Evolutionary conservation across 2,888 invertebrate genomes (phyloP).

Genomic region (Tenthredo amoena): DNA sequence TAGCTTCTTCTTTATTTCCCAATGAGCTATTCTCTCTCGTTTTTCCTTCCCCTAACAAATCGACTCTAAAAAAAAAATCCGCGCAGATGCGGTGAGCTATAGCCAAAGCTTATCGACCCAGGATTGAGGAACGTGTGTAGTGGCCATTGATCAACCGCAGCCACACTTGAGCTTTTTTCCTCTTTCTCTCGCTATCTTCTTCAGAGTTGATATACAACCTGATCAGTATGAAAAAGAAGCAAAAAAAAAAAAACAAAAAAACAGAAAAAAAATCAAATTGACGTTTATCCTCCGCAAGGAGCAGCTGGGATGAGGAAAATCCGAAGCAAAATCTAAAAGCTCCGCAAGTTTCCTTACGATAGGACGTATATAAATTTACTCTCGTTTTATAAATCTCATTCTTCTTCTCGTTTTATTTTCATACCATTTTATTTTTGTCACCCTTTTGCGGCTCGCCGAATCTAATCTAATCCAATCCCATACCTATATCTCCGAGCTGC

Average conservation of each 20-base stretch:
- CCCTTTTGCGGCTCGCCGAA: not conserved
- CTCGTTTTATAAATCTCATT: not conserved
- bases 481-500: not conserved
- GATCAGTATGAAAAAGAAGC: not conserved
- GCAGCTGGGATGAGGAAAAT: not conserved
- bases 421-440: not conserved
- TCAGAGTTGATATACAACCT: not conserved
- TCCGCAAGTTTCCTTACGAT: not conserved
- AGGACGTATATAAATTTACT: too few relatives aligned
- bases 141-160: conserved; percentile 32
- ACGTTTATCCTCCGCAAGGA: not conserved
- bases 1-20: not conserved
- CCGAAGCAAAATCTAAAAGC: not conserved
- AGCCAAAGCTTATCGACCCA: not conserved
- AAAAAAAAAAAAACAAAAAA: not conserved
- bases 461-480: conserved; percentile 21
- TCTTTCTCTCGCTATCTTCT: not conserved
- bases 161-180: conserved; percentile 1
- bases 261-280: not conserved
- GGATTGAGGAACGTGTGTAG: conserved; percentile 32
- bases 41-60: not conserved
- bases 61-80: not conserved
- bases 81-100: conserved; percentile 18
- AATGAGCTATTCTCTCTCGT: not conserved
- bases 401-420: not conserved